phyloP scores from a whole-genome alignment of 2,113 vertebrate species.

The Urocynchramus pylzowi region DNA sequence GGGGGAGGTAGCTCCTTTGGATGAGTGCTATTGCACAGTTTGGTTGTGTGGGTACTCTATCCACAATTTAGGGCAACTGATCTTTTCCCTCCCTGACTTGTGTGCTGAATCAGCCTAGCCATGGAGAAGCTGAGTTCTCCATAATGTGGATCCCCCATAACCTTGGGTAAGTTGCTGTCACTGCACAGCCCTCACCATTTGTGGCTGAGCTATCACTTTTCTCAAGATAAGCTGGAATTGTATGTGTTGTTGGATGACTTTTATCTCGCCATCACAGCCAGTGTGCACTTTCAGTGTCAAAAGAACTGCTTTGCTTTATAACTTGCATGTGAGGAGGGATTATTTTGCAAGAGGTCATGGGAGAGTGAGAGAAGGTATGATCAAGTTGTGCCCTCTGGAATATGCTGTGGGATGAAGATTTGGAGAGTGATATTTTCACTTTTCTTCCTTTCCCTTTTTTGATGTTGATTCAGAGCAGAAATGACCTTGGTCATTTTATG shows the following conservation, averaged over 20 bases:
- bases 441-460: conserved; percentile 2
- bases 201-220: conserved; percentile 61
- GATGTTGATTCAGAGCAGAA: conserved; percentile 60
- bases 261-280: conserved; percentile 62
- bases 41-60: not conserved
- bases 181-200: not conserved
- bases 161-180: not conserved
- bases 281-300: not conserved
- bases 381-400: conserved; percentile 1
- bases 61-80: not conserved
- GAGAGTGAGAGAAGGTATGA: conserved; percentile 52
- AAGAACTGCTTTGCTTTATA: conserved; percentile 51
- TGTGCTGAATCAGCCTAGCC: not conserved
- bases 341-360: conserved; percentile 65
- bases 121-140: not conserved
- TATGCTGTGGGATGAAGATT: conserved; percentile 3
- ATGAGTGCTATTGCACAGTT: not conserved
- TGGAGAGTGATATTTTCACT: conserved; percentile 9
- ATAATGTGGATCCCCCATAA: not conserved
- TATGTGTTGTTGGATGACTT: conserved; percentile 43
- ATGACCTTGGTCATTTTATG: conserved; percentile 40
- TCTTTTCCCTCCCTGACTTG: not conserved
- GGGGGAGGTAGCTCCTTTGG: not conserved
- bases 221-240: conserved; percentile 62
- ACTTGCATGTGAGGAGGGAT: conserved; percentile 19